Evolutionary conservation across 2,113 vertebrate genomes (phyloP), one percentile per base, ranked within the genome.

Genomic region (Oryzias woworae): DNA sequence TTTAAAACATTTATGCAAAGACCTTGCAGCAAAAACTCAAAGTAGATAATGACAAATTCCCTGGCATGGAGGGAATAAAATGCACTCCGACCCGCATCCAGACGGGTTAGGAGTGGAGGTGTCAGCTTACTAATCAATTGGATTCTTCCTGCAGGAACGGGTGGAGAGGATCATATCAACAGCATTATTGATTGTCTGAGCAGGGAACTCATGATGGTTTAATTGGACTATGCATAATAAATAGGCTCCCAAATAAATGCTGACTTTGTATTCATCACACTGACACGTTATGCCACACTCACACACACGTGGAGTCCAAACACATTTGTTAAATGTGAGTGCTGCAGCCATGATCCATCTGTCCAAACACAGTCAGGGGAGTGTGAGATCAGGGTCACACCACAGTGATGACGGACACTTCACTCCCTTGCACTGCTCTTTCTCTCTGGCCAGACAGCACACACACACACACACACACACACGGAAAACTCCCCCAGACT

Each of bases 121-220:
- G 80, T 85, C 82, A 58, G 78, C 68, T 78, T 62, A 77, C 75
- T 75, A 76, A 87, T 87, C 87, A 84, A 87, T 85, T 63, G 72
- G 82, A 72, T 64, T 60, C 77, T 83, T 83, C 77, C 84, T 75
- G 84, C 83, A 64, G 77, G 81, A 73, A 81, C 57, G 51, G 78
- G 73, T 75, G 69, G 53, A 66, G 73, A 76, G 80, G 82, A 82
- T 89, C 85, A 88, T 85, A 84, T 87, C 81, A 84, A 82, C 78
- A 63, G 46, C 51, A 4, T 58, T 75, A 89, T 88, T 81, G 86
- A 90, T 88, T 68, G 73, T 84, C 77, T 72, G 79, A 66, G 59
- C 55, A 68, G 36, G 20, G 67, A 85, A 73, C 80, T 77, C 62
- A 64, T 75, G 63, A 56, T 73, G 66, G 61, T 65, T 79, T 54